Conservation (phyloP, 2,113 vertebrate genomes). For the Psittacula cyanocephala region DNA sequence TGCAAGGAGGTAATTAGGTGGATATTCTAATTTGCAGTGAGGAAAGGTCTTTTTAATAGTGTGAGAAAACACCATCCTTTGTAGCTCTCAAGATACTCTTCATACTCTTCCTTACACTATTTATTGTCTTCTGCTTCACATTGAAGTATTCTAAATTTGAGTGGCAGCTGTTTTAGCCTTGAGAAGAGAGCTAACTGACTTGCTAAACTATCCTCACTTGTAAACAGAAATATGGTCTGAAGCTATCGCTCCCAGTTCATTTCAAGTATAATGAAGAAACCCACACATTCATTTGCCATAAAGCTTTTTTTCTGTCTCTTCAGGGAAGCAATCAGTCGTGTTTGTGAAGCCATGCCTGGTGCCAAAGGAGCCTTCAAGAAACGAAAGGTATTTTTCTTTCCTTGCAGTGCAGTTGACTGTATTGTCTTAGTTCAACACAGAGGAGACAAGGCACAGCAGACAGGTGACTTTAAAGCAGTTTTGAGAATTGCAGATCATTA, state of each 20-base stretch:
- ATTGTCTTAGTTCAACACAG: not conserved
- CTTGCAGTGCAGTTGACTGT: not conserved
- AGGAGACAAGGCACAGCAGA: not conserved
- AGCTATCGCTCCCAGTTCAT: not conserved
- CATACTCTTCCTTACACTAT: not conserved
- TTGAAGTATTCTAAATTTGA: not conserved
- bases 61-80: not conserved
- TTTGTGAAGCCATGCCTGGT: slow-evolving; percentile 92
- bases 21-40: not conserved
- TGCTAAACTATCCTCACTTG: not conserved
- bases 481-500: not conserved
- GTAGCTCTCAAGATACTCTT: not conserved
- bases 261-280: not conserved
- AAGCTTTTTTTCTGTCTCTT: slow-evolving; percentile 52
- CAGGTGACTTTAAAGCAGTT: not conserved
- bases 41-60: not conserved
- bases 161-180: not conserved
- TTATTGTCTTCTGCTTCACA: not conserved
- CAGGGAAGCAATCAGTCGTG: slow-evolving; percentile 96
- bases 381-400: slow-evolving; percentile 86
- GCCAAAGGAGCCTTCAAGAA: slow-evolving; percentile 93
- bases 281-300: not conserved
- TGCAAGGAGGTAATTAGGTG: not conserved
- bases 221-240: not conserved
- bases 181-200: not conserved